These are phyloP conservation scores for Marronus borbonicus DNA, from an alignment of 2,888 invertebrate species.

Conservation along the genomic window DNA sequence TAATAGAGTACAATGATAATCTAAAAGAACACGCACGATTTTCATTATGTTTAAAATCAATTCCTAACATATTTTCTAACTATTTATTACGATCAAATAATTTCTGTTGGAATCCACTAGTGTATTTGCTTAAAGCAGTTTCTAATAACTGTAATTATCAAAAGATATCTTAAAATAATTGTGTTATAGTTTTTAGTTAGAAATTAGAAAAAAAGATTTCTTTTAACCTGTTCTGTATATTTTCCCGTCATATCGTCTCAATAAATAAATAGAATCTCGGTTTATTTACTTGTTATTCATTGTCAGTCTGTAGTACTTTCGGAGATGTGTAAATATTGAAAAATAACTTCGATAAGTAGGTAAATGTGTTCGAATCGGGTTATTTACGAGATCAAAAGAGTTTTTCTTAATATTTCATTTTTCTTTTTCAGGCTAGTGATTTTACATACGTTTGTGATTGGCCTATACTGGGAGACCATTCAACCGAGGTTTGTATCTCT, in stretches of 20 bases:
- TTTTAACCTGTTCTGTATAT: no score
- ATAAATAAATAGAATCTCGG: no score
- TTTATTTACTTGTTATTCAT: no score
- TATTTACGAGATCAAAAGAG: background rate
- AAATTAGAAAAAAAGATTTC: no score
- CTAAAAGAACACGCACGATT: background rate
- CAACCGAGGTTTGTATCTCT: conserved; percentile 57
- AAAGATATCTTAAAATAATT: background rate
- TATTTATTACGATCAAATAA: background rate
- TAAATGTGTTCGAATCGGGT: background rate
- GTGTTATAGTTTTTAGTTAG: background rate
- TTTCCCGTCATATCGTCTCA: no score
- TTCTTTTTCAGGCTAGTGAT: conserved; percentile 82
- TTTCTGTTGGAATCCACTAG: background rate
- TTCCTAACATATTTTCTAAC: background rate
- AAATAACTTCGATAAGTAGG: background rate
- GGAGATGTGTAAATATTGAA: background rate
- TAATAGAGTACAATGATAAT: background rate
- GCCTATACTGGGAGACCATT: conserved; percentile 87
- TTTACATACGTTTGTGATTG: conserved; percentile 93
- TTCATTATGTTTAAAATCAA: background rate
- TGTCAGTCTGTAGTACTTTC: no score
- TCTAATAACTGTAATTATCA: background rate
- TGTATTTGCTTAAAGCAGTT: background rate
- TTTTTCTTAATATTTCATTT: conserved; percentile 12